These are phyloP conservation scores for Platyura marginata DNA, from an alignment of 1,140 invertebrate species.

Conservation along the genomic window DNA sequence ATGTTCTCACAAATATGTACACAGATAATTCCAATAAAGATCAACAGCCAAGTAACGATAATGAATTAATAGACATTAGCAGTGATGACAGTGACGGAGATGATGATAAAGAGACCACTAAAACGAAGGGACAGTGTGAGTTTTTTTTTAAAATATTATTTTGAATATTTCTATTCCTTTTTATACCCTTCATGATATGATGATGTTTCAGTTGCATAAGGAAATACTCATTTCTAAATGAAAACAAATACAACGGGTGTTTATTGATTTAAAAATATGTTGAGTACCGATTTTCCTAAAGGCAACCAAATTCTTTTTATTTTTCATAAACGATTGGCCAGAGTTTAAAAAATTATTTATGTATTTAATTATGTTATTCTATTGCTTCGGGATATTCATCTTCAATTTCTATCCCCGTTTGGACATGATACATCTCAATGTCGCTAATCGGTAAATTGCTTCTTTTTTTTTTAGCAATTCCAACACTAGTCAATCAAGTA, in stretches of 20 bases:
- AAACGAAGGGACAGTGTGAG: neutral
- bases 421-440: too few species aligned
- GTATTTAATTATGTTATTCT: too few species aligned
- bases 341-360: too few species aligned
- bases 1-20: constrained; percentile 29
- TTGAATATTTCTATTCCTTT: neutral
- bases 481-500: neutral
- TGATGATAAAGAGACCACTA: constrained; percentile 10
- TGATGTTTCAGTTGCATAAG: neutral
- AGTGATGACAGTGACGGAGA: constrained; percentile 32
- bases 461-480: neutral
- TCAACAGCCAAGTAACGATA: constrained; percentile 12
- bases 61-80: constrained; percentile 33
- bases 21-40: constrained; percentile 26
- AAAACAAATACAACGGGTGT: too few species aligned
- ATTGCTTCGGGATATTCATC: too few species aligned
- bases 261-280: too few species aligned
- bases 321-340: too few species aligned
- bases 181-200: neutral
- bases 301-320: too few species aligned
- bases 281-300: too few species aligned
- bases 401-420: too few species aligned
- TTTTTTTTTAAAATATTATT: neutral
- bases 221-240: too few species aligned
- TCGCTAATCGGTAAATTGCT: too few species aligned